phyloP scores from a whole-genome alignment of 2,888 invertebrate species.

The Tenthredo livida region DNA sequence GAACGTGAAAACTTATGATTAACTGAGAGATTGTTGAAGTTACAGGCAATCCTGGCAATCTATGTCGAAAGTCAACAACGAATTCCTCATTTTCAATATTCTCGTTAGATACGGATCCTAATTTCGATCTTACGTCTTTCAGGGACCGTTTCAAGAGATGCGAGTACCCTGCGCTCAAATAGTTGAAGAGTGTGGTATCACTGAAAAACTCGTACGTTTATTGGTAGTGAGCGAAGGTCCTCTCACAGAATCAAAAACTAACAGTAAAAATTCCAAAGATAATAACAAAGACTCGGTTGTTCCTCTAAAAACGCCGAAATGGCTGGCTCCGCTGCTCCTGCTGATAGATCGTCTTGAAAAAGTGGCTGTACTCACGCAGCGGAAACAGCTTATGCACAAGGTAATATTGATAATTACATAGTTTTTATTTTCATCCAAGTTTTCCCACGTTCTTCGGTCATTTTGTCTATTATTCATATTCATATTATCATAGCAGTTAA shows the following conservation, averaged over 20 bases:
- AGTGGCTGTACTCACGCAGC: conserved; percentile 84
- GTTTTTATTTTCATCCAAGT: neutral
- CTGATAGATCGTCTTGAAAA: conserved; percentile 89
- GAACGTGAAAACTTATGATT: no score
- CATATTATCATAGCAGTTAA: no score
- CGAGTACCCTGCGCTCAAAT: conserved; percentile 83
- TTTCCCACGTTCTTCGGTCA: neutral
- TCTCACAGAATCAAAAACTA: conserved; percentile 69
- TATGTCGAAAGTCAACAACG: no score
- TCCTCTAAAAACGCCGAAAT: conserved; percentile 82
- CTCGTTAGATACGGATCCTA: no score
- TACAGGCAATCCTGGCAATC: no score
- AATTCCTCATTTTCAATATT: no score
- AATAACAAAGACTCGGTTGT: conserved; percentile 57
- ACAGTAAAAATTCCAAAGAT: conserved; percentile 69
- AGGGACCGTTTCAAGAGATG: conserved; percentile 82
- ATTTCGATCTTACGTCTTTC: neutral
- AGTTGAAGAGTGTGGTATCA: conserved; percentile 74
- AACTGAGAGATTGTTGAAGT: no score
- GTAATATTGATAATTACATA: conserved; percentile 62
- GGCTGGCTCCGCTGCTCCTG: conserved; percentile 88
- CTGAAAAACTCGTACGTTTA: conserved; percentile 74
- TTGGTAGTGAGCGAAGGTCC: conserved; percentile 74
- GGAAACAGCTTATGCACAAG: conserved; percentile 83
- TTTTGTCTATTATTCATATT: neutral